Base-by-base conservation (phyloP, 1,140 invertebrate genomes). In the Drosophila melanica region DNA sequence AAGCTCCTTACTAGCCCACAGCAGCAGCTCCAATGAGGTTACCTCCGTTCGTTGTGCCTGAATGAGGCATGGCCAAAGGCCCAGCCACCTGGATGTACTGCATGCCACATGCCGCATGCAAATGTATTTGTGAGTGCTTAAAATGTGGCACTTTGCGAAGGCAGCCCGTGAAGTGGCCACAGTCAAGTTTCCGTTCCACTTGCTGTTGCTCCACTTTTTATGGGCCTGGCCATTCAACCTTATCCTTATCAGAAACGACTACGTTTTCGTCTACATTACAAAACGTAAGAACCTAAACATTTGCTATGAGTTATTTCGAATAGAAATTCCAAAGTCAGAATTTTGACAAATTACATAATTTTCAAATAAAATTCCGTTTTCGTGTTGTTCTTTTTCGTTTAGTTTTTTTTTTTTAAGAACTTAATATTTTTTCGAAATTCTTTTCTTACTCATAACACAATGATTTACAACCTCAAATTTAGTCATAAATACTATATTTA, bases 1-100 rank as follows among this genome's bases (percentile, higher is more conserved):
- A 54, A 73, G 48, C 64, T 68, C 70, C 55, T 60, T 50, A 54
- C 39, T 54, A 58, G 44, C 37, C 45, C 45, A 12, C 50, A 57
- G 10, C 53, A 27, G 27, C 20, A 14, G 55, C 53, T 53, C 9
- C 30, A 69, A 53, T 67, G 55, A 41, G 70, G 70, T 73, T 73
- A 73, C 41, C 55, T 45, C 33, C 70, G 70, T 73, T 54, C 70
- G 70, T 73, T 73, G 70, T 60, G 64, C 70, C 64, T 45, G 58
- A 62, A 67, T 55, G 30, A 10, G 27, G 45, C 45, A 44, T 20
- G 6, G 53, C 60, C 48, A 42, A 53, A 67, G 39, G 65, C 27
- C 30, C 55, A 67, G 33, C 45, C 65, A 67, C 58, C 57, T 69
- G 54, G 23, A 33, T 67, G 41, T 63, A 41, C 55, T 30, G 37